These are phyloP conservation scores for Xerus inauris DNA, from an alignment of 2,113 vertebrate species.

Conservation along the genomic window DNA sequence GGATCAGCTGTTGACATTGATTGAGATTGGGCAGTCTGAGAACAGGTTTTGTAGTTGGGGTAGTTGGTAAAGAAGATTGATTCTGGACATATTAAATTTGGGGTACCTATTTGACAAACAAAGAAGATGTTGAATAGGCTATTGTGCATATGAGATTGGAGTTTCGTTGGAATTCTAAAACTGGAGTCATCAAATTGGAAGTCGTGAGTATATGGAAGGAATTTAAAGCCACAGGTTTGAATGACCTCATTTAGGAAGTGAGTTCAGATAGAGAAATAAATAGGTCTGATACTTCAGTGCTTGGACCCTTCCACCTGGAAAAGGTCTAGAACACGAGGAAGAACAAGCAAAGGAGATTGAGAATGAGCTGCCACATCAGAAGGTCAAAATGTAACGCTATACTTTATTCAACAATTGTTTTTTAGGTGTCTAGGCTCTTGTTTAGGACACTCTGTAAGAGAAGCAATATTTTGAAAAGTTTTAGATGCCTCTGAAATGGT, in stretches of 20 bases:
- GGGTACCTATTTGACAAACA: neutral
- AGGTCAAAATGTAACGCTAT: neutral
- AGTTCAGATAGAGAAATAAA: neutral
- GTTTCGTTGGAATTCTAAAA: neutral
- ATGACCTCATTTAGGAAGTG: neutral
- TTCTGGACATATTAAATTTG: neutral
- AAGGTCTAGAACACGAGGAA: neutral
- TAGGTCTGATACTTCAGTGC: neutral
- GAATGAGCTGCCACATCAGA: neutral
- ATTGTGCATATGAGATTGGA: neutral
- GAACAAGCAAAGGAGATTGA: neutral
- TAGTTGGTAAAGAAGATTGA: neutral
- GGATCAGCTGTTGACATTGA: neutral
- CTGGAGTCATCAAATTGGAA: neutral
- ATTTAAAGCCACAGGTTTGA: neutral
- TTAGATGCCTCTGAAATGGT: neutral
- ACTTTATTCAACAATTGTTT: neutral
- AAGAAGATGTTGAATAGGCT: neutral
- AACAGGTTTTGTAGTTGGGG: neutral
- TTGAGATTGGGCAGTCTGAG: neutral
- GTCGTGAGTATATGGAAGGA: neutral
- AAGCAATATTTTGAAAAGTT: neutral
- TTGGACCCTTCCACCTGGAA: neutral
- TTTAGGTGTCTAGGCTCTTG: neutral
- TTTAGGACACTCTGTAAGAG: neutral